Evolutionary conservation across 2,888 invertebrate genomes (phyloP), one percentile per base, ranked within the genome.

Genomic region (Phlogophora meticulosa): DNA sequence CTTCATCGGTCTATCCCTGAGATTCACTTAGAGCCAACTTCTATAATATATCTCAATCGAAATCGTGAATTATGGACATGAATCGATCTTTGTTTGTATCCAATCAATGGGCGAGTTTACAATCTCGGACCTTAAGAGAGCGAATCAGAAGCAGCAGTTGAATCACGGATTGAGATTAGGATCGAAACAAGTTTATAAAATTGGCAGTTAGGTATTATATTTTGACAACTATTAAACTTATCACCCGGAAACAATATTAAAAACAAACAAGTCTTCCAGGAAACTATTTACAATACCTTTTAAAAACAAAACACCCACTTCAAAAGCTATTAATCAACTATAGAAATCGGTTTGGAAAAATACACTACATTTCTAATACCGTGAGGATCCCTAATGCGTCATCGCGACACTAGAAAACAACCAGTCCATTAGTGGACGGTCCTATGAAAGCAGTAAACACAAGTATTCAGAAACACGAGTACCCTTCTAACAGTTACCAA

Each of bases 371-470:
- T 51, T 56, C 17, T 38, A 61, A 61, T 34, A 20, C 10, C 22
- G 1, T 17, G 56, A 28, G 66, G 82, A 77, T 52, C 82, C 82
- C 85, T 81, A 81, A 83, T 51, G 28, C 70, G 45, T 56, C 58
- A 68, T 72, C 80, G 82, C 81, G 80, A 77, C 70, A 70, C 55
- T 69, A 49, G 72, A 73, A 79, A 85, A 76, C 73, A 78, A 61
- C 43, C 67, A 58, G 66, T 76, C 80, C 83, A 85, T 85, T 85
- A 88, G 74, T 55, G 64, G 38, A 43, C 57, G 57, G 38, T 22
- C 9, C 46, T 55, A 45, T 60, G 59, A 49, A 49, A 74, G 58
- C 20, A 53, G 45, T 49, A 55, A 51, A 76, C 42, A 73, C 40
- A 11, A 61, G 48, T 42, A 28, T 46, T 65, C 20, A 43, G 10